Conservation (phyloP, 2,888 invertebrate genomes). For the Chymomyza caudatula region DNA sequence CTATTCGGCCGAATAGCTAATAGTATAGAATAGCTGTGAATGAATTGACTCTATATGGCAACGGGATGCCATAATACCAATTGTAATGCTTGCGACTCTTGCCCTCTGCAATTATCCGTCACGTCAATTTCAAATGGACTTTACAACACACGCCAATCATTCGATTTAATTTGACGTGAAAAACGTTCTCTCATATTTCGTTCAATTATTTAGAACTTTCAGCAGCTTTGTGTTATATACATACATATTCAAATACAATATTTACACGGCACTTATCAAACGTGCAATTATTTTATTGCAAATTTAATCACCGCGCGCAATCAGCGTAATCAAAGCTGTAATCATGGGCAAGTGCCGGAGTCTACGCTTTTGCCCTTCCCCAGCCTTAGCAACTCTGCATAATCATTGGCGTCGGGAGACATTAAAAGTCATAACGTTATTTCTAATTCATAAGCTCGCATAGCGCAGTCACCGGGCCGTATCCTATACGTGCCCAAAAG, state of each 20-base stretch:
- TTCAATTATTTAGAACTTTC: not conserved
- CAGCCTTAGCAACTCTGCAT: constrained; percentile 18
- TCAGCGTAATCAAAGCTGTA: constrained; percentile 34
- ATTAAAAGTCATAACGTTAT: constrained; percentile 63
- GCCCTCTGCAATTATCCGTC: not conserved
- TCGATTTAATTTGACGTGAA: not conserved
- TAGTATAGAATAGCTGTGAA: no score
- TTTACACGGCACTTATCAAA: constrained; percentile 26
- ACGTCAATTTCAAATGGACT: not conserved
- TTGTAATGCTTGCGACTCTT: no score
- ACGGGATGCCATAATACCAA: no score
- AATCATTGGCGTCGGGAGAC: constrained; percentile 48
- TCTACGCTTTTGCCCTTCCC: no score
- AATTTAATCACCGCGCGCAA: constrained; percentile 68
- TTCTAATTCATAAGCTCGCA: constrained; percentile 63
- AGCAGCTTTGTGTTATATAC: not conserved
- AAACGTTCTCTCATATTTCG: not conserved
- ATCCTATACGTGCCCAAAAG: constrained; percentile 38
- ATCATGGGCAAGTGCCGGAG: not conserved
- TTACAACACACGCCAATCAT: not conserved
- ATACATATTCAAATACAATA: not conserved
- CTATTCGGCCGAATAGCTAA: no score
- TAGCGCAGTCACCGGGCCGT: not conserved
- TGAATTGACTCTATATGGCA: no score
- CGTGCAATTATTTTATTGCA: constrained; percentile 51